Conservation (phyloP, 2,888 invertebrate genomes). For the Hedya salicella region DNA sequence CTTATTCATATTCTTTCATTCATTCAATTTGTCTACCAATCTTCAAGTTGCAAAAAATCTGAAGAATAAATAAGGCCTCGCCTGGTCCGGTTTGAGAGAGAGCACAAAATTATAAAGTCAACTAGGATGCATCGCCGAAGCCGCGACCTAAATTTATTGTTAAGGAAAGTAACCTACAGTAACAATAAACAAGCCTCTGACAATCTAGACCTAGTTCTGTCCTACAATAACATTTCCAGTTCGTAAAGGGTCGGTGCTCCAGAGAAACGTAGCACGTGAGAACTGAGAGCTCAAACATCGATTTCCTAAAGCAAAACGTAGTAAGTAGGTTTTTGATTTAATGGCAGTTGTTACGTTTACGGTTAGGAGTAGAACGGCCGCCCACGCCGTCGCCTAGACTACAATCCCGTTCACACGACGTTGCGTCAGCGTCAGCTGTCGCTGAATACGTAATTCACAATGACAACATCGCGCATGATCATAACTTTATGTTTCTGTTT, state of each 20-base stretch:
- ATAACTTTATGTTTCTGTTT: slow-evolving; percentile 31
- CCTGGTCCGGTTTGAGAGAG: too few species aligned
- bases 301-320: background rate
- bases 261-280: slow-evolving; percentile 21
- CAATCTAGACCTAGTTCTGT: background rate
- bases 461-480: slow-evolving; percentile 40
- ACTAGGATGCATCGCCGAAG: background rate
- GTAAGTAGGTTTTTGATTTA: background rate
- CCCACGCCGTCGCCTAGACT: slow-evolving; percentile 42
- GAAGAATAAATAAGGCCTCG: too few species aligned
- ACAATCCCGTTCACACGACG: slow-evolving; percentile 43
- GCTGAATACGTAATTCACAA: slow-evolving; percentile 43
- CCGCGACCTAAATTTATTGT: background rate
- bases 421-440: slow-evolving; percentile 43
- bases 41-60: too few species aligned
- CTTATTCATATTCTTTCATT: too few species aligned
- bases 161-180: background rate
- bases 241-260: slow-evolving; percentile 21
- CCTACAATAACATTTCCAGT: background rate
- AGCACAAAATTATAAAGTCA: too few species aligned
- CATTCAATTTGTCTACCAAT: too few species aligned
- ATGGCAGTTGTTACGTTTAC: background rate
- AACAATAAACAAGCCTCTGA: background rate
- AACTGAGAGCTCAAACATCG: slow-evolving; percentile 1
- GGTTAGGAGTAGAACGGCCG: slow-evolving; percentile 15